Evolutionary conservation across 2,888 invertebrate species (phyloP).

Genomic region (Barypeithes pellucidus): DNA sequence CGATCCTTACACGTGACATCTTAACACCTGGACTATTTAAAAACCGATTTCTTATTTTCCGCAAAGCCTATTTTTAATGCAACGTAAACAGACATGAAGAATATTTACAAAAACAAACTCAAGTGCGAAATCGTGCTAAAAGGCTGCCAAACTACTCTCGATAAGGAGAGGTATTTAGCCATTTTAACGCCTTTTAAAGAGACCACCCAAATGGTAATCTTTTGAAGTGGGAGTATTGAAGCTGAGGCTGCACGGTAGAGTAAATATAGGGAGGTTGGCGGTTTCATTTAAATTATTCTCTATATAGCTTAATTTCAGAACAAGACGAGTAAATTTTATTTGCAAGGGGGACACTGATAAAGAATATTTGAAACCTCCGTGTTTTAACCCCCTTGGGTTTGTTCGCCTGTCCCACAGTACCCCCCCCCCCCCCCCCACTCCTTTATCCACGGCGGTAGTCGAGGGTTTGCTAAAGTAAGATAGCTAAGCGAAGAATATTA

Average conservation of each 20-base stretch:
- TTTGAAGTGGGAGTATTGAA: constrained; percentile 1
- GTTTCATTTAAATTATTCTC: too few relatives aligned
- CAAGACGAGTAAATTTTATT: too few relatives aligned
- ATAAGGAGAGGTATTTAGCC: constrained; percentile 5
- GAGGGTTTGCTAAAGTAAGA: too few relatives aligned
- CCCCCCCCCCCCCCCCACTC: too few relatives aligned
- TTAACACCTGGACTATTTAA: constrained; percentile 40
- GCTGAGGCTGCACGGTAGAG: not conserved
- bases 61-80: constrained; percentile 21
- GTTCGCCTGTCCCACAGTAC: too few relatives aligned
- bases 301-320: too few relatives aligned
- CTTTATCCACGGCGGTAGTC: too few relatives aligned
- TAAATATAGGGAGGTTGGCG: too few relatives aligned
- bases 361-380: too few relatives aligned
- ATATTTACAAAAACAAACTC: constrained; percentile 54
- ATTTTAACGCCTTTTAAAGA: constrained; percentile 39
- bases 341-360: too few relatives aligned
- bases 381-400: too few relatives aligned
- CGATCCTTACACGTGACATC: constrained; percentile 38
- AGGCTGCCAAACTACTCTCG: constrained; percentile 45
- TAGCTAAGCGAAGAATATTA: too few relatives aligned
- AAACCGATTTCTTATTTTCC: constrained; percentile 2
- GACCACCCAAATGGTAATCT: constrained; percentile 41
- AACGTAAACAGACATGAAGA: constrained; percentile 21
- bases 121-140: constrained; percentile 57